A percentile compares a stretch with the other conserved stretches of the same genome.
These are phyloP conservation scores for Chrysaora quinquecirrha DNA, from an alignment of 30 jellyfish, hydroid and myxozoan genomes.

Conservation along the genomic window DNA sequence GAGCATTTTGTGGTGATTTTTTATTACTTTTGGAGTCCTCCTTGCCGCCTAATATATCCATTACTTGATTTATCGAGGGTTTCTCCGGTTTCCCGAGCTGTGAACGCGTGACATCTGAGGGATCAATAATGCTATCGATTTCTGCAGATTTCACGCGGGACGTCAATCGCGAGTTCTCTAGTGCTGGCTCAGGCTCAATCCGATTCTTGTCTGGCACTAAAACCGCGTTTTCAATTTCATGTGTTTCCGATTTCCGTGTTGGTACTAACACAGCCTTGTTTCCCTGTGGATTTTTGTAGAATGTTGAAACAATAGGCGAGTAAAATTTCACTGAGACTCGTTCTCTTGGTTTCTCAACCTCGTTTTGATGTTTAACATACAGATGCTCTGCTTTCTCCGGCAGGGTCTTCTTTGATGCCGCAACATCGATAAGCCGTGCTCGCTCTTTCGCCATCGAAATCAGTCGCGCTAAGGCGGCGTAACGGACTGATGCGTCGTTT, in stretches of 20 bases:
- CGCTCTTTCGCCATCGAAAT: conserved; percentile 53
- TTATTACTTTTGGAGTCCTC: conserved; percentile 5
- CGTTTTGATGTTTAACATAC: background rate
- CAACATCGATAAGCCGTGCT: conserved; percentile 45
- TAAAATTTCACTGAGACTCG: background rate
- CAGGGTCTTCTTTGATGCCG: conserved; percentile 70
- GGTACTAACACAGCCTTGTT: conserved; percentile 47
- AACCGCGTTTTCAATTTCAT: background rate
- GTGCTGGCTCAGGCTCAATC: conserved; percentile 38
- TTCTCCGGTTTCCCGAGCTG: conserved; percentile 60
- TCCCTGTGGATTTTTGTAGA: background rate
- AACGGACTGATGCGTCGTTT: conserved; percentile 48
- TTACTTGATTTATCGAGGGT: conserved; percentile 62
- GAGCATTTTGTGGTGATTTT: background rate
- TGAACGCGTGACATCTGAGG: conserved; percentile 82
- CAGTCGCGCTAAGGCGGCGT: conserved; percentile 63
- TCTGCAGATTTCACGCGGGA: conserved; percentile 41
- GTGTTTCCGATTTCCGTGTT: conserved; percentile 10
- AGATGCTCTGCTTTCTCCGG: background rate
- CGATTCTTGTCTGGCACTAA: conserved; percentile 9
- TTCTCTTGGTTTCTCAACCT: background rate
- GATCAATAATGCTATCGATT: conserved; percentile 39
- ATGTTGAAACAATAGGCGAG: background rate
- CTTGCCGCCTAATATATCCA: conserved; percentile 44
- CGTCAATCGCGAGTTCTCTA: conserved; percentile 28